Percentiles rank a stretch among this genome's conserved stretches.
phyloP scores from a whole-genome alignment of 2,797 vertebrate genomes.

The Microcaecilia unicolor region DNA sequence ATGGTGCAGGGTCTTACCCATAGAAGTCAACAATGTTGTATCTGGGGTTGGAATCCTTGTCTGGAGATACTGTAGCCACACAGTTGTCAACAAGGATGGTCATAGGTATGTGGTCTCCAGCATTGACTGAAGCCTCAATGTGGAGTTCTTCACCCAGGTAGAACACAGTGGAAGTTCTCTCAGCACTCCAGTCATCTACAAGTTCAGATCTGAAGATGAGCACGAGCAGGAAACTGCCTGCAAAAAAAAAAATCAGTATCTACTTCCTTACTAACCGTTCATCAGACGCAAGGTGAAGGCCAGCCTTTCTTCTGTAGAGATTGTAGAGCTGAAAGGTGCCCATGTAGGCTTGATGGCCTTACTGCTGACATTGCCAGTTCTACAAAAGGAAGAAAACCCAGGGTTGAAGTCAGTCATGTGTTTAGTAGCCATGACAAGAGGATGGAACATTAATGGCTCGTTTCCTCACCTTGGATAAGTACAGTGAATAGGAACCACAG shows the following conservation, averaged over 20 bases:
- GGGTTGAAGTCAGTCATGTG: neutral
- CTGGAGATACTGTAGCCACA: constrained; percentile 28
- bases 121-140: constrained; percentile 40
- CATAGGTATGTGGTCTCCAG: constrained; percentile 18
- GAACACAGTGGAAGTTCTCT: constrained; percentile 32
- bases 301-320: neutral
- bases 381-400: neutral
- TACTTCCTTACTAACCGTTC: neutral
- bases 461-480: constrained; percentile 1
- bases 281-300: neutral
- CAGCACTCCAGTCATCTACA: constrained; percentile 39
- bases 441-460: too few species aligned
- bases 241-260: neutral
- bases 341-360: neutral
- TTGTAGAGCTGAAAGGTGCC: neutral
- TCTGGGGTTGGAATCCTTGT: constrained; percentile 13
- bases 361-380: neutral
- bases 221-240: neutral
- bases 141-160: constrained; percentile 39
- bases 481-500: neutral
- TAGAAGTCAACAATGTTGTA: constrained; percentile 27
- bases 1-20: constrained; percentile 19
- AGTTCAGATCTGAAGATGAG: neutral
- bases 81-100: constrained; percentile 44
- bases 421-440: neutral